phyloP scores from a whole-genome alignment of 2,888 invertebrate genomes.

The Agelastica alni region DNA sequence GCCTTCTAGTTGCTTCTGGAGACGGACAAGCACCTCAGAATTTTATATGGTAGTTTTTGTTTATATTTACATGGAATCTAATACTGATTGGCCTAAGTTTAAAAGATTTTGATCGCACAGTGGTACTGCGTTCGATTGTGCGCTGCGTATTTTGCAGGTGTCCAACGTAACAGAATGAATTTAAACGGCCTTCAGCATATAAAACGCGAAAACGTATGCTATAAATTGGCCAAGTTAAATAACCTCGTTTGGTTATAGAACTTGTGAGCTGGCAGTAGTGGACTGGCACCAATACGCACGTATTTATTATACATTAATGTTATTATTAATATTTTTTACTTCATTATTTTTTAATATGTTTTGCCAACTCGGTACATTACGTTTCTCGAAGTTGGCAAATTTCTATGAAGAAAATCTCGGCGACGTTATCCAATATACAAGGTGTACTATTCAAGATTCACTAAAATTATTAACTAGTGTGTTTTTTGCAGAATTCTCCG shows the following conservation, averaged over 20 bases:
- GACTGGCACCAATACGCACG: conserved; percentile 18
- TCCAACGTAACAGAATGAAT: conserved; percentile 41
- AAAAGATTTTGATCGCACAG: background rate
- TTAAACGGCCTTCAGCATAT: conserved; percentile 46
- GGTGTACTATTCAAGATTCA: no score
- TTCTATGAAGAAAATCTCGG: no score
- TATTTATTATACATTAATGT: background rate
- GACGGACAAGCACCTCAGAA: no score
- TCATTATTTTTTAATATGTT: background rate
- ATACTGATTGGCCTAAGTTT: conserved; percentile 2
- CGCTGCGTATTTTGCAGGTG: conserved; percentile 38
- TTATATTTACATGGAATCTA: no score
- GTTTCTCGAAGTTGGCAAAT: no score
- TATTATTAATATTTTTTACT: background rate
- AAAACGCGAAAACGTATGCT: conserved; percentile 42
- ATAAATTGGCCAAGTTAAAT: conserved; percentile 45
- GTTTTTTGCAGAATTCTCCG: no score
- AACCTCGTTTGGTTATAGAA: conserved; percentile 46
- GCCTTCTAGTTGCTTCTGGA: no score
- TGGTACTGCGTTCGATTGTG: no score
- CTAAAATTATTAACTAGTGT: no score
- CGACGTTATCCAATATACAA: no score
- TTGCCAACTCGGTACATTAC: background rate
- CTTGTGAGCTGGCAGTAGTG: conserved; percentile 28
- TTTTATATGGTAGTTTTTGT: no score